phyloP scores from a whole-genome alignment of 2,888 invertebrate species.

The Lacanobia oleracea region DNA sequence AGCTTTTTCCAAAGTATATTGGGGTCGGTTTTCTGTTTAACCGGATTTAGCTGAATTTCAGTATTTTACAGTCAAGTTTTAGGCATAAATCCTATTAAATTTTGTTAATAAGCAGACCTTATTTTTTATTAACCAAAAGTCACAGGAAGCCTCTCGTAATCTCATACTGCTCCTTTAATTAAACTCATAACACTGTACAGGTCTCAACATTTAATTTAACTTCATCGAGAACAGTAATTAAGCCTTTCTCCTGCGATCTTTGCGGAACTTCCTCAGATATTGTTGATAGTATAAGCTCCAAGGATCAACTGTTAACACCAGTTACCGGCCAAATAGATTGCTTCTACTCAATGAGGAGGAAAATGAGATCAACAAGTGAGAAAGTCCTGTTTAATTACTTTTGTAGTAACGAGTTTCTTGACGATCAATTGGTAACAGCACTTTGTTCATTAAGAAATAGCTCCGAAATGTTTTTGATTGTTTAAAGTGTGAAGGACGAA shows the following conservation, averaged over 20 bases:
- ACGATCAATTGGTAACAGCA: slow-evolving; percentile 68
- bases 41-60: no score
- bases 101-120: background rate
- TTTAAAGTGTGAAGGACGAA: slow-evolving; percentile 24
- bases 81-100: background rate
- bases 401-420: slow-evolving; percentile 68
- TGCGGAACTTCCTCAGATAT: slow-evolving; percentile 65
- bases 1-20: no score
- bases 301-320: slow-evolving; percentile 66
- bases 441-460: slow-evolving; percentile 44
- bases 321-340: slow-evolving; percentile 72
- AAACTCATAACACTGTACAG: slow-evolving; percentile 39
- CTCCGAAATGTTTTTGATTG: slow-evolving; percentile 28
- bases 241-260: slow-evolving; percentile 58
- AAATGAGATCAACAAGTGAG: slow-evolving; percentile 76
- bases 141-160: slow-evolving; percentile 6
- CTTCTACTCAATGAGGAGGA: slow-evolving; percentile 70
- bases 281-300: slow-evolving; percentile 68
- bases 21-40: no score
- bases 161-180: slow-evolving; percentile 35
- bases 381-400: slow-evolving; percentile 74
- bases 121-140: background rate
- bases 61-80: background rate
- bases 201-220: slow-evolving; percentile 68
- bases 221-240: slow-evolving; percentile 66